Conservation (phyloP, 2,797 vertebrate genomes). For the Pelobates cultripes region DNA sequence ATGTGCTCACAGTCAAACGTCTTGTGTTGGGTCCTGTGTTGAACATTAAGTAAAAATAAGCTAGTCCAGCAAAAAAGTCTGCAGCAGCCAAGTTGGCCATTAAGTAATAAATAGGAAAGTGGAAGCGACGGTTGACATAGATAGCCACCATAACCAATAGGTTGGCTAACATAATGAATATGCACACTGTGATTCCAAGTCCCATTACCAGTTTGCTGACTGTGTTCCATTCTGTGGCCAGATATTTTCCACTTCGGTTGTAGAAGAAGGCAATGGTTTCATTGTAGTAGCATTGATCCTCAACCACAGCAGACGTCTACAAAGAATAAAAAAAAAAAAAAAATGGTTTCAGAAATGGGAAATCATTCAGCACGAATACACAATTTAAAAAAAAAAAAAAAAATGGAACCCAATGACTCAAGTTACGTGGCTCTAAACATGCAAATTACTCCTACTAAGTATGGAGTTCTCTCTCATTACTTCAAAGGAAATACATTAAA, state of each 20-base stretch:
- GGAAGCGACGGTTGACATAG: constrained; percentile 97
- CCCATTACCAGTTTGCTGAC: constrained; percentile 98
- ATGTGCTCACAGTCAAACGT: constrained; percentile 92
- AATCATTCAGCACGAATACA: too few species aligned
- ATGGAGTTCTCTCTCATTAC: too few species aligned
- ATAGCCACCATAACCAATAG: constrained; percentile 98
- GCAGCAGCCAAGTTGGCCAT: constrained; percentile 98
- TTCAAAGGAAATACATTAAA: too few species aligned
- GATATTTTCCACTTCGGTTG: constrained; percentile 90
- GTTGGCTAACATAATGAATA: constrained; percentile 99
- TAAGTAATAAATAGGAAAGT: constrained; percentile 99
- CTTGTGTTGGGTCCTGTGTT: constrained; percentile 98
- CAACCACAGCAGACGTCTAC: constrained; percentile 77
- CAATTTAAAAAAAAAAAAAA: too few species aligned
- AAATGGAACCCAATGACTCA: too few species aligned
- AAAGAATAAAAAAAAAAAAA: constrained; percentile 7
- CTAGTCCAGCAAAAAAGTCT: constrained; percentile 97
- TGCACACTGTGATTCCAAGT: constrained; percentile 95
- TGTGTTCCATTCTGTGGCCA: constrained; percentile 92
- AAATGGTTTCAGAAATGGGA: too few species aligned
- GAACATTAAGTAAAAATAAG: constrained; percentile 99
- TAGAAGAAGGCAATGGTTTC: constrained; percentile 98
- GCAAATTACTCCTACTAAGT: too few species aligned
- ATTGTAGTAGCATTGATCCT: constrained; percentile 94
- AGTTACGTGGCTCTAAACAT: too few species aligned